Conservation (phyloP, 2,113 vertebrate genomes). For the Odontophorus gujanensis region DNA sequence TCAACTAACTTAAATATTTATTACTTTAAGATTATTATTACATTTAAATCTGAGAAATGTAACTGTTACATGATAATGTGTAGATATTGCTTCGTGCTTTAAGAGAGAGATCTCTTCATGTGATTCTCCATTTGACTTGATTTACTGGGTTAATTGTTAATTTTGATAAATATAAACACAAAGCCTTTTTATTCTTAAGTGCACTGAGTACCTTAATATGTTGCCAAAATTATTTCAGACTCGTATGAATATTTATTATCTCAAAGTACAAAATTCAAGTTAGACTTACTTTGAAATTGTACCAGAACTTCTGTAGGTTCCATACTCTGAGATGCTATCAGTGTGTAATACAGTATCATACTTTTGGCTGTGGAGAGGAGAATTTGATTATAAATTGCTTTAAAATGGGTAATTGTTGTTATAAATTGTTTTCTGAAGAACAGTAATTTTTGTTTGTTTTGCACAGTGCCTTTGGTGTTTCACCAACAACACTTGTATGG, state of each 20-base stretch:
- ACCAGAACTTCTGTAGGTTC: neutral
- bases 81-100: neutral
- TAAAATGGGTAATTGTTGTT: too few species aligned
- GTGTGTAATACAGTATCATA: neutral
- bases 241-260: neutral
- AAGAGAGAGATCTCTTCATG: neutral
- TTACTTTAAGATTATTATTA: neutral
- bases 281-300: neutral
- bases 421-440: neutral
- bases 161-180: neutral
- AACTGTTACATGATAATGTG: neutral
- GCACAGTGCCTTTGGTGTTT: conserved; percentile 89
- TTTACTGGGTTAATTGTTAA: neutral
- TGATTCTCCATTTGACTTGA: neutral
- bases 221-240: neutral
- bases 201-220: neutral
- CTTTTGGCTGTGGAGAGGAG: neutral
- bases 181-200: neutral
- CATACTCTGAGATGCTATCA: neutral
- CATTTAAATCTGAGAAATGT: neutral
- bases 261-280: neutral
- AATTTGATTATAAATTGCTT: too few species aligned
- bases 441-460: neutral
- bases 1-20: neutral
- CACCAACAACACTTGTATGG: conserved; percentile 80